Evolutionary conservation across 1,140 invertebrate species (phyloP), one percentile per base, ranked within the genome.

Genomic region (Aphaenogaster floridana): DNA sequence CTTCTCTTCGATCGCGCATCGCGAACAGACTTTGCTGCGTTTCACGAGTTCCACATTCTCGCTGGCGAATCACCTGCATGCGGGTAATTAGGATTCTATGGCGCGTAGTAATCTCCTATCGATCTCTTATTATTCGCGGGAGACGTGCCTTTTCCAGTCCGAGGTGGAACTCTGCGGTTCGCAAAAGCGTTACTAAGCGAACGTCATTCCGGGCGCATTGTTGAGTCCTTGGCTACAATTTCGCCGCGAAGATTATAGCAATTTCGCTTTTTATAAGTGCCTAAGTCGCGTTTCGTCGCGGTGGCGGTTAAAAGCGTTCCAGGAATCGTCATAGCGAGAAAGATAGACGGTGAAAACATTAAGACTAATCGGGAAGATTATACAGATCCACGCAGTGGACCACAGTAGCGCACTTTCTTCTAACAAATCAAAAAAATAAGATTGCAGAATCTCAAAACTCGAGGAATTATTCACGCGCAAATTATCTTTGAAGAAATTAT

Each of bases 1-100:
- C 87, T 78, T 66, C 84, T 61, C 59, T 21, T 79, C 68, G 88
- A 89, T 78, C 68, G 52, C 72, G 54, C 77, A 8, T 7, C 13
- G 54, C n/a, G 8, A 85, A 78, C 50, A 15, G 17, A 77, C n/a
- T 48, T 72, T 71, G 39, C 48, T 61, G 64, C 64, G 57, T 86
- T 72, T 84, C 36, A 48, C n/a, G 59, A 54, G 61, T 63, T 54
- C 48, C 50, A 21, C 21, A 21, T 66, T 77, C 21, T 57, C 9
- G 17, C 54, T 15, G 59, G 48, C 45, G 50, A 78, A 86, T 77
- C 86, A 64, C 39, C 79, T 71, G 21, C 9, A 74, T 84, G 45
- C 66, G 52, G 7, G 15, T 71, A 42, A 81, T 68, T 68, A 42
- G n/a, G 13, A 81, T 72, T 54, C 48, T 54, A 4, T n/a, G 34